These are phyloP conservation scores for Hycleus cichorii DNA, from an alignment of 1,140 invertebrate genomes.

Conservation along the genomic window DNA sequence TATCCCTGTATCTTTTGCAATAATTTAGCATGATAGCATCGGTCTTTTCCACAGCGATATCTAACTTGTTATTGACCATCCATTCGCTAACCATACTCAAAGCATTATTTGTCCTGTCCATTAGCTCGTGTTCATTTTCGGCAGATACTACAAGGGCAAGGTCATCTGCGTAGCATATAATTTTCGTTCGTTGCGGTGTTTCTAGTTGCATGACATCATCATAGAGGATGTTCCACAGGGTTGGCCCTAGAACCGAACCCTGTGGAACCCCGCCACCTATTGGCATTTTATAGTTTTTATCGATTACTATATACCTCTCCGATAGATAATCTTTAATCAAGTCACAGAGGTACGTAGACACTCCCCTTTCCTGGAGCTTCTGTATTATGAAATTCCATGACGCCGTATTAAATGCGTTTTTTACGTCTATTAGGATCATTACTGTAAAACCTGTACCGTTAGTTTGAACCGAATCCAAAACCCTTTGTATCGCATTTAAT, in stretches of 20 bases:
- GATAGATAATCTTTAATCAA: background rate
- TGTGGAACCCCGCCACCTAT: conserved; percentile 40
- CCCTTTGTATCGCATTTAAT: background rate
- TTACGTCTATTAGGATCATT: background rate
- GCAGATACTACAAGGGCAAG: too few relatives aligned
- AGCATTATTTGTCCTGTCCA: too few relatives aligned
- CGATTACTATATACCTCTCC: background rate
- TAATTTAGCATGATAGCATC: too few relatives aligned
- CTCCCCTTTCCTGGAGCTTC: background rate
- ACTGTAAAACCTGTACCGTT: background rate
- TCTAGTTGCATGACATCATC: background rate
- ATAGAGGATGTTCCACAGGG: conserved; percentile 36
- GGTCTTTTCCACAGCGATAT: too few relatives aligned
- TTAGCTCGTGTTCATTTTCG: too few relatives aligned
- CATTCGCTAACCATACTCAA: too few relatives aligned
- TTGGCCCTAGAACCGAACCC: conserved; percentile 40
- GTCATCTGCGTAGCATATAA: too few relatives aligned
- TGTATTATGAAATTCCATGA: conserved; percentile 12
- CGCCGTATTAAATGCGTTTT: conserved; percentile 11
- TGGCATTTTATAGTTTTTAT: conserved; percentile 1
- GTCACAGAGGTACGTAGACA: background rate
- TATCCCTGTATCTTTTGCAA: too few relatives aligned
- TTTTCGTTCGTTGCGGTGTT: too few relatives aligned
- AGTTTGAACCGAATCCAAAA: too few relatives aligned
- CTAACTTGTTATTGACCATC: too few relatives aligned